Base-by-base conservation (phyloP, 2,797 vertebrate species). In the Pogoniulus pusillus region DNA sequence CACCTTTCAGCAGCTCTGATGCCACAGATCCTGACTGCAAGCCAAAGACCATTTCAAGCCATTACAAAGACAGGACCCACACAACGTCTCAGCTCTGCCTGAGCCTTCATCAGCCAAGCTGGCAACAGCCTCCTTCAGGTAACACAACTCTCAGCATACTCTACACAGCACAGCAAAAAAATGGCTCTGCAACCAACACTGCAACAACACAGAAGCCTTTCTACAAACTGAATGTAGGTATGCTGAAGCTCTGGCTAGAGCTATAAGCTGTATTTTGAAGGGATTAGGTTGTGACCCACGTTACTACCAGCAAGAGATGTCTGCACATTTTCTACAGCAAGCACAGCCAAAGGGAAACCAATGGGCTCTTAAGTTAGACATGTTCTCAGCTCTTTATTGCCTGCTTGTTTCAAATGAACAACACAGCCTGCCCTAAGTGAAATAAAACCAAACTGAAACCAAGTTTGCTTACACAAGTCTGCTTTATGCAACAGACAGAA, bases 401-500 rank as follows among this genome's bases (percentile, higher is more conserved):
- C 80, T 32, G 7, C 43, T 59, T 66, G 41, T 54, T 85, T 80
- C 6, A 16, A 77, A 66, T 4, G 27, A 57, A 79, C n/a, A n/a
- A n/a, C n/a, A n/a, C n/a, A 47, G 26, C 43, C 22, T 6, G 10
- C 51, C 55, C 37, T 51, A 81, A 65, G 1, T 51, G 32, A 76
- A 80, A 37, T 3, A 72, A 12, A 83, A 90, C 19, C 24, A 65
- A 70, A 69, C 60, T 10, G 16, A 51, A 17, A 83, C 43, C 51
- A 77, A 85, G 45, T 37, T 55, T 77, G n/a, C 55, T 92, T 77
- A 63, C 65, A 71, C 43, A 69, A 39, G 51, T 37, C 7, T 68
- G 22, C 12, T 81, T 82, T 74, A 68, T 18, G 55, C 70, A 94
- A 88, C 20, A 74, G 35, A 45, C 30, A 88, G 35, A 90, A 72